phyloP scores from a whole-genome alignment of 2,888 invertebrate species.

The Sinodicranocentrus sp. region DNA sequence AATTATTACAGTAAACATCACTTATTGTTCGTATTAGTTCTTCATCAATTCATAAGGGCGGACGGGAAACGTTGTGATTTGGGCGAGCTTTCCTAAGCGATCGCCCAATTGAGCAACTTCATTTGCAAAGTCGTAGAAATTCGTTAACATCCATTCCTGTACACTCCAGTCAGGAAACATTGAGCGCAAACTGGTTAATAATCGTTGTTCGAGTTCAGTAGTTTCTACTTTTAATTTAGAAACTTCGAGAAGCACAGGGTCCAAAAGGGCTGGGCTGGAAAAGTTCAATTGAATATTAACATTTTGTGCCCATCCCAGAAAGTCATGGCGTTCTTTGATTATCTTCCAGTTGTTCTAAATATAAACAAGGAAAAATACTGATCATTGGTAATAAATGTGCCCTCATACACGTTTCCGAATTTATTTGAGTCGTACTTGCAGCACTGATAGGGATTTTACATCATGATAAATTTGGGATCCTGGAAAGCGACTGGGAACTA shows the following conservation, averaged over 20 bases:
- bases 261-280: conserved; percentile 72
- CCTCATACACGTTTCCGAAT: background rate
- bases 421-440: background rate
- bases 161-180: conserved; percentile 73
- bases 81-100: conserved; percentile 67
- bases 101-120: conserved; percentile 59
- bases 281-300: conserved; percentile 64
- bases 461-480: no score
- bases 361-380: background rate
- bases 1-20: no score
- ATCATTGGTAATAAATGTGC: background rate
- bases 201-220: conserved; percentile 45
- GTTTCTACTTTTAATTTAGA: conserved; percentile 64
- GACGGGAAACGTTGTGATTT: conserved; percentile 68
- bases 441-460: no score
- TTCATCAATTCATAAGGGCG: conserved; percentile 63
- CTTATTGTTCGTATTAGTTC: no score
- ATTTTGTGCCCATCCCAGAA: conserved; percentile 70
- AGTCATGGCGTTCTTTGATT: conserved; percentile 68
- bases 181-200: conserved; percentile 54
- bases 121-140: conserved; percentile 61
- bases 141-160: conserved; percentile 73
- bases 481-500: conserved; percentile 82
- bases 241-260: conserved; percentile 62
- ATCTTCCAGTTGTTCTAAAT: conserved; percentile 60